phyloP scores from a whole-genome alignment of 2,888 invertebrate genomes.

The Tipula confusa region DNA sequence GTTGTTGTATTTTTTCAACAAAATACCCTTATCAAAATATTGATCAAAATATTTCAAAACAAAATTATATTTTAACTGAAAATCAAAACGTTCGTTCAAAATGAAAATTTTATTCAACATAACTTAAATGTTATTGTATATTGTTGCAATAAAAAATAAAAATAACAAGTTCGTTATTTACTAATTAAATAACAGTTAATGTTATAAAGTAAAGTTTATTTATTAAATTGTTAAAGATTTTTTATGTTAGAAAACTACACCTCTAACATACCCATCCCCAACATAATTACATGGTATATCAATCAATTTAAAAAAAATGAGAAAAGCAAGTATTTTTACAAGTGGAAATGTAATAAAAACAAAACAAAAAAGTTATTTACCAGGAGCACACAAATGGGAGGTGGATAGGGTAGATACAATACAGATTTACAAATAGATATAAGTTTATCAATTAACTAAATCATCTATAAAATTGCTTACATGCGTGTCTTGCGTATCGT shows the following conservation, averaged over 20 bases:
- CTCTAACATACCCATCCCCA: background rate
- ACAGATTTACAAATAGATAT: background rate
- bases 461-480: background rate
- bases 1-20: too few species aligned
- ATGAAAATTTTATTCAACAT: too few species aligned
- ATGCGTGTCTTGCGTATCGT: background rate
- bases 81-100: too few species aligned
- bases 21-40: too few species aligned
- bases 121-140: too few species aligned
- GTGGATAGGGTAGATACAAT: background rate
- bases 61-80: too few species aligned
- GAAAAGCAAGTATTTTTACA: background rate
- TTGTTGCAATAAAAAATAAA: background rate
- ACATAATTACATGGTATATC: background rate
- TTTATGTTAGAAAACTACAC: background rate
- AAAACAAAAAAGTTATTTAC: background rate
- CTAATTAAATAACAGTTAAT: background rate
- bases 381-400: background rate
- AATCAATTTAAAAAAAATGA: conserved; percentile 6
- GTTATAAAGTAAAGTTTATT: background rate
- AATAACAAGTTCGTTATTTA: background rate
- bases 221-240: background rate
- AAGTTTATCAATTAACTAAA: background rate
- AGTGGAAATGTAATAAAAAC: background rate
- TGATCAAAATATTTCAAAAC: too few species aligned